A percentile compares a stretch with the other conserved stretches of the same genome.
Conservation (phyloP, 2,113 vertebrate genomes). For the Ceyx cyanopectus region DNA sequence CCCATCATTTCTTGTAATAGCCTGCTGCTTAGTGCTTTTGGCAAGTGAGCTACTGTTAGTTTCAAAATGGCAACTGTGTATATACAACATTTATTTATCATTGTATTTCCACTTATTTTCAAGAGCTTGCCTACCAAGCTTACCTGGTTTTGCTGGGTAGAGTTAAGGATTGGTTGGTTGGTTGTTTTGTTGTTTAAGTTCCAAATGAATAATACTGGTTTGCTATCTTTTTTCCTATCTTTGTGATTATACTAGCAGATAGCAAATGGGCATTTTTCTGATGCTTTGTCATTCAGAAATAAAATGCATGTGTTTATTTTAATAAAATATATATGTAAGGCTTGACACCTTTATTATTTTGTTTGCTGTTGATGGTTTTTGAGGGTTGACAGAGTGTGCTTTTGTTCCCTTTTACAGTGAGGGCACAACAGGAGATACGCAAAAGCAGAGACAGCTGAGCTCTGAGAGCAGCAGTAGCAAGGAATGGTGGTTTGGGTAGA, state of each 20-base stretch:
- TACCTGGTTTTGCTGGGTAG: neutral
- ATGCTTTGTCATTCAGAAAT: neutral
- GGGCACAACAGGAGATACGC: neutral
- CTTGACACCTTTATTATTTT: neutral
- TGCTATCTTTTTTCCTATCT: neutral
- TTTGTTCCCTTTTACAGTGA: neutral
- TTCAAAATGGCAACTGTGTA: neutral
- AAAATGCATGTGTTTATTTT: fast-evolving
- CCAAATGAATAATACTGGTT: neutral
- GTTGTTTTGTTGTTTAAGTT: neutral
- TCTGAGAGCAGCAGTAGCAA: neutral
- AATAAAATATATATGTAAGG: neutral
- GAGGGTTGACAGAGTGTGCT: neutral
- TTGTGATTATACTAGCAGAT: neutral
- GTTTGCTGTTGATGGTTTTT: neutral
- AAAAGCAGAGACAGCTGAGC: neutral
- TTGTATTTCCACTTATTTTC: neutral
- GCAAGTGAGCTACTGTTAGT: neutral
- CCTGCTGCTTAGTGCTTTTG: neutral
- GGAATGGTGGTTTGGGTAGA: neutral
- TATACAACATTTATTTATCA: neutral
- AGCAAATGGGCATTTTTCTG: neutral
- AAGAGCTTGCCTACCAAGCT: neutral
- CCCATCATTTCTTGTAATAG: neutral
- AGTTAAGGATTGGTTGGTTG: neutral